Conservation (phyloP, 2,113 vertebrate species). For the Trogon melanurus region DNA sequence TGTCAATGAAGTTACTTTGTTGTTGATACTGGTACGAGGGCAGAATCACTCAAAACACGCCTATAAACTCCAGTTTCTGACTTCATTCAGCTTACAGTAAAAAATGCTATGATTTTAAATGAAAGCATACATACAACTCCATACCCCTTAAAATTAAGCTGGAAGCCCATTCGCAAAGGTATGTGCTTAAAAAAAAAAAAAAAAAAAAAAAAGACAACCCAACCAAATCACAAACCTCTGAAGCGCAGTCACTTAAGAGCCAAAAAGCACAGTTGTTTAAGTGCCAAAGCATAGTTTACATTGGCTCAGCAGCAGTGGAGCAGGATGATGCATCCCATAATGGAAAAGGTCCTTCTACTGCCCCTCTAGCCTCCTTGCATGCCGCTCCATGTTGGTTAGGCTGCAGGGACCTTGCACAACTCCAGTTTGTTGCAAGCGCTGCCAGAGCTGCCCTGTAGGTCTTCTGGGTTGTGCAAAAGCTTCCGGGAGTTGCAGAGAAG, state of each 20-base stretch:
- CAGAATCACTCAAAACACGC: not conserved
- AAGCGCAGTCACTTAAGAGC: not conserved
- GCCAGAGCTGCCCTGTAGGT: not conserved
- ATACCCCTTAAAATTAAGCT: not conserved
- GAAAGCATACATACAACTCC: not conserved
- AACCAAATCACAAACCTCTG: not conserved
- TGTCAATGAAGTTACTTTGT: not conserved
- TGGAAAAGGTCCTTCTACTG: not conserved
- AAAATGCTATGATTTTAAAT: not conserved
- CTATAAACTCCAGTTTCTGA: not conserved
- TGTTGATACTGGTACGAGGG: not conserved
- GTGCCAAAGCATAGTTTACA: not conserved
- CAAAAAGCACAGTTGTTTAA: not conserved
- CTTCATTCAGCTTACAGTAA: not conserved
- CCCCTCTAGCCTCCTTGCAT: not conserved
- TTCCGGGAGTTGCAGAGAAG: not conserved
- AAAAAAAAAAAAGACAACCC: no score
- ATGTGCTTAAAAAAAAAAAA: no score
- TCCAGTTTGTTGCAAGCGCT: not conserved
- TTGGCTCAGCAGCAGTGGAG: not conserved
- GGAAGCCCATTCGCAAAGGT: not conserved
- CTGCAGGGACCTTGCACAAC: accelerated
- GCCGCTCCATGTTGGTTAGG: accelerated
- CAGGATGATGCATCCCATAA: not conserved
- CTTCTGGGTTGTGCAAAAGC: not conserved